A percentile compares a stretch with the other conserved stretches of the same genome.
phyloP scores from a whole-genome alignment of 2,797 vertebrate species.

The Peromyscus attwateri region DNA sequence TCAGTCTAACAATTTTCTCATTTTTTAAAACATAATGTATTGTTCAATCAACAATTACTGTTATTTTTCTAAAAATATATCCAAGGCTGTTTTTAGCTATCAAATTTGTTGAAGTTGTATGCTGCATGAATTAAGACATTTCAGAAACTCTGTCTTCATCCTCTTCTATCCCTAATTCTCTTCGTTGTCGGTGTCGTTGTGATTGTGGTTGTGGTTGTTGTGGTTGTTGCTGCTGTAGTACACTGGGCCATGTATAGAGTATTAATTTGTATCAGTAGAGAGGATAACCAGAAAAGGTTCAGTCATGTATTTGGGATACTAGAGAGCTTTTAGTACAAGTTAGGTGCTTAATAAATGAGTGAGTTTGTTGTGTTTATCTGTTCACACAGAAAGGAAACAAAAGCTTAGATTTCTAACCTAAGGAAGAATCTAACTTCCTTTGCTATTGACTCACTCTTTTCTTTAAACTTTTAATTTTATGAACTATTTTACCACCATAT shows the following conservation, averaged over 20 bases:
- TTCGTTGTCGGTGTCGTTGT: not conserved
- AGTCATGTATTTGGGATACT: not conserved
- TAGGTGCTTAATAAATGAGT: conserved; percentile 56
- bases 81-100: not conserved
- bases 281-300: not conserved
- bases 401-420: not conserved
- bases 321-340: conserved; percentile 1
- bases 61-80: not conserved
- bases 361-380: not conserved
- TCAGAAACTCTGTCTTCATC: conserved; percentile 8
- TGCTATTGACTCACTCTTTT: not conserved
- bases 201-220: not conserved
- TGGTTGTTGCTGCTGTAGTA: conserved; percentile 1
- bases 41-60: conserved; percentile 37
- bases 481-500: conserved; percentile 30
- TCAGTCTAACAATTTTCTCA: conserved; percentile 10
- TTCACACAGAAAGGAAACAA: not conserved
- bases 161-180: not conserved
- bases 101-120: conserved; percentile 8
- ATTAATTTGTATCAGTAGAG: conserved; percentile 2
- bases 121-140: conserved; percentile 44
- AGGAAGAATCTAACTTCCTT: not conserved
- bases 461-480: conserved; percentile 64
- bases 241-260: not conserved
- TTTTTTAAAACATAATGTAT: conserved; percentile 58